A percentile compares a stretch with the other conserved stretches of the same genome.
Conservation (phyloP, 2,797 vertebrate species). For the Falco concolor region DNA sequence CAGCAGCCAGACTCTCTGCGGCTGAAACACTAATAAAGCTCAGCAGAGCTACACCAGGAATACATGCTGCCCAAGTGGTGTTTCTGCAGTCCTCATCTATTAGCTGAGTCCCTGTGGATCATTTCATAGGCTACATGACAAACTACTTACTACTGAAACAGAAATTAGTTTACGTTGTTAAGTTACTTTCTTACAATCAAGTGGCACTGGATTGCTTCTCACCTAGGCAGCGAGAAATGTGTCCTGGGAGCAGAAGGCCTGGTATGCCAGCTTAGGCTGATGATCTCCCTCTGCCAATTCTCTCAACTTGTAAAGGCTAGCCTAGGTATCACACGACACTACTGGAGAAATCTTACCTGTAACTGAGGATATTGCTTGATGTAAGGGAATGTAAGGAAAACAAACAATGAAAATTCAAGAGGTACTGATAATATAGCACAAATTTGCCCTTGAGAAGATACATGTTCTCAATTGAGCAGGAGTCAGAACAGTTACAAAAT, state of each 20-base stretch:
- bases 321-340: background rate
- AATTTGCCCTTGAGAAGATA: background rate
- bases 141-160: background rate
- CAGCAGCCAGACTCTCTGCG: background rate
- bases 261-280: background rate
- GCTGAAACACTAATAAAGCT: background rate
- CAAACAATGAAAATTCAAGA: background rate
- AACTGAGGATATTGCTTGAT: background rate
- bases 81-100: background rate
- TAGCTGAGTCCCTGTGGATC: background rate
- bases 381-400: background rate
- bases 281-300: background rate
- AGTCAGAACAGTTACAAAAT: background rate
- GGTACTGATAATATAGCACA: background rate
- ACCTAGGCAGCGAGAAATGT: rapidly evolving
- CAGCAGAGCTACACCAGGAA: background rate
- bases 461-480: background rate
- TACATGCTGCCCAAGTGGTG: background rate
- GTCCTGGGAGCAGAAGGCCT: background rate
- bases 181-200: background rate
- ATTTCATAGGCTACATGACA: background rate
- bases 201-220: background rate
- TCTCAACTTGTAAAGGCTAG: background rate
- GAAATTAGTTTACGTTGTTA: background rate
- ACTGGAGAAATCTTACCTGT: background rate